Base-by-base conservation (phyloP, 2,888 invertebrate genomes). In the Campoletis raptor region DNA sequence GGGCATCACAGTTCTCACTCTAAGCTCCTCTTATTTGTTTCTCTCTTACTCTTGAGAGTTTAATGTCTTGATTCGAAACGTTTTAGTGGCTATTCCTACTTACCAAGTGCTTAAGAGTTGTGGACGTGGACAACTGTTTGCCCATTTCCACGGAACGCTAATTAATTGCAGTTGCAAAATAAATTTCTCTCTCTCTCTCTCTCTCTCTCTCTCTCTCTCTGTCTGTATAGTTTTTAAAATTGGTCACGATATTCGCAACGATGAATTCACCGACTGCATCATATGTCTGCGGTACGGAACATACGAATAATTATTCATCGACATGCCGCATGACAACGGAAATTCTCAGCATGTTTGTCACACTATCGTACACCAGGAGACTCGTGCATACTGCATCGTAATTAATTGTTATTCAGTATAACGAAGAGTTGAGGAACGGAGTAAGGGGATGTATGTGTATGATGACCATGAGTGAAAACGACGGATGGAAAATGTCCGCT, bases 321-420 rank as follows among this genome's bases (percentile, higher is more conserved):
- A 70, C 61, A 74, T 79, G 85, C 52, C 82, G 74, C 74, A 79
- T 79, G 69, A 72, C 61, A 74, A 79, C 57, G 69, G 67, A 73
- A 85, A 82, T 82, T 74, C 57, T 82, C 78, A 77, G 40, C 64
- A 45, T 76, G 70, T 45, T 80, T 42, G 54, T 36, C 24, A 10
- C 61, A 36, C 69, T 40, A 30, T 69, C 40, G 80, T 37, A 52
- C 21, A 9, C 24, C 12, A n/a, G 24, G 70, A 66, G 67, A 21
- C 72, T 66, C 67, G 52, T 67, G 78, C 78, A 57, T 73, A 30
- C 72, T 21, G 76, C 72, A 57, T 42, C 54, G 70, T 79, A 80
- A 85, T 83, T 83, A 85, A 83, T 85, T 85, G 83, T 83, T 80
- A 83, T 66, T 36, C 73, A 42, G 40, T 24, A 36, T 30, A n/a